These are phyloP conservation scores for Drosophila rufa DNA, from an alignment of 1,140 invertebrate genomes.

Conservation along the genomic window DNA sequence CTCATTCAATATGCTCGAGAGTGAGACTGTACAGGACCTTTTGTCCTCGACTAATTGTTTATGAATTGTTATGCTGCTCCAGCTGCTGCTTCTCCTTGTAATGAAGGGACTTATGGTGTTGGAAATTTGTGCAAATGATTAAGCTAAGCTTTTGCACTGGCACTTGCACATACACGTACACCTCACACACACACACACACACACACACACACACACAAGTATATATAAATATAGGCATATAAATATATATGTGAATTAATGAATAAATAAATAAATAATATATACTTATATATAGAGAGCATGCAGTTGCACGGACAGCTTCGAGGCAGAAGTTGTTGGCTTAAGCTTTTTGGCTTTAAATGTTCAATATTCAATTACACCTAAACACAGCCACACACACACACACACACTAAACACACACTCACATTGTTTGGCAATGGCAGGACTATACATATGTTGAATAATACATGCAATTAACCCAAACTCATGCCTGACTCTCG, in stretches of 20 bases:
- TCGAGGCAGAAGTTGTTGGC: conserved; percentile 36
- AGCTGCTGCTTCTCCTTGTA: conserved; percentile 5
- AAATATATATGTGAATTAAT: background rate
- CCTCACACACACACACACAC: conserved; percentile 9
- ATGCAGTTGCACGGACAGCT: conserved; percentile 44
- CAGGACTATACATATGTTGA: conserved; percentile 7
- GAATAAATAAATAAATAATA: conserved; percentile 1
- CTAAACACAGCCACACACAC: conserved; percentile 7
- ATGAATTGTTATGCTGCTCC: conserved; percentile 18
- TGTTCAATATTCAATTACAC: conserved; percentile 50
- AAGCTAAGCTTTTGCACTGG: conserved; percentile 43
- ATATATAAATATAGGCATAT: conserved; percentile 3
- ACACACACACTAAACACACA: background rate
- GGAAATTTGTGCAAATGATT: conserved; percentile 23
- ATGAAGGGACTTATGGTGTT: conserved; percentile 5
- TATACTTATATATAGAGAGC: conserved; percentile 25
- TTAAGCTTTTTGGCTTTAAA: conserved; percentile 43
- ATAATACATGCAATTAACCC: conserved; percentile 15
- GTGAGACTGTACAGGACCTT: background rate
- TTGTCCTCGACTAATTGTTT: conserved; percentile 36
- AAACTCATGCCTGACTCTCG: background rate
- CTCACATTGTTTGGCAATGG: conserved; percentile 14
- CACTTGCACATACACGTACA: conserved; percentile 28
- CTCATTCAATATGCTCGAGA: conserved; percentile 35
- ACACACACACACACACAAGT: conserved; percentile 1